Evolutionary conservation across 2,797 vertebrate species (phyloP).

Genomic region (Lutjanus campechanus): DNA sequence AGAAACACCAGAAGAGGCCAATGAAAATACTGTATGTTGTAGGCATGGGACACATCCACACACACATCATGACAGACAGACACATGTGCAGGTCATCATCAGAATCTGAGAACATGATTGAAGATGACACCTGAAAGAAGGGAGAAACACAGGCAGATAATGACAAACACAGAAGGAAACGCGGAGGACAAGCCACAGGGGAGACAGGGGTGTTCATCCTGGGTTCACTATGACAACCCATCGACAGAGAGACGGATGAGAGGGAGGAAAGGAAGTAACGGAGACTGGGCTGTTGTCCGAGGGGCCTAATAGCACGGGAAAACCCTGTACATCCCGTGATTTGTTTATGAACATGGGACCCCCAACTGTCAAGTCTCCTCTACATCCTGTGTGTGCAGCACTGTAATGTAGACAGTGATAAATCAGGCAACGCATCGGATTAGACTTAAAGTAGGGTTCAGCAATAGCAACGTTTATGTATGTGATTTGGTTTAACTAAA

Average conservation of each 20-base stretch:
- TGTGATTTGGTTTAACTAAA: neutral
- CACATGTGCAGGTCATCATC: constrained; percentile 43
- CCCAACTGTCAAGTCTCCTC: constrained; percentile 55
- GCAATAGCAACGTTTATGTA: neutral
- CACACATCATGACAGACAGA: constrained; percentile 25
- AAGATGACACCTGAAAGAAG: constrained; percentile 37
- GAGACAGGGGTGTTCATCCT: constrained; percentile 44
- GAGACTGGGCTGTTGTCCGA: constrained; percentile 54
- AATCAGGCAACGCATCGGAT: constrained; percentile 7
- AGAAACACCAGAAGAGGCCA: constrained; percentile 7
- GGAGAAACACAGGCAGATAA: constrained; percentile 42
- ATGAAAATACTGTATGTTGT: neutral
- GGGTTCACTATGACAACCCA: constrained; percentile 37
- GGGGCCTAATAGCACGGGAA: constrained; percentile 46
- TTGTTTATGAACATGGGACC: constrained; percentile 60
- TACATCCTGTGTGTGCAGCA: constrained; percentile 66
- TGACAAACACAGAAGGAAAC: constrained; percentile 58
- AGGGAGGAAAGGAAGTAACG: constrained; percentile 53
- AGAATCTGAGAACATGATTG: constrained; percentile 27
- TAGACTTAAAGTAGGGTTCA: constrained; percentile 12
- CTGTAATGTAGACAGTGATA: neutral
- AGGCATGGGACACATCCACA: neutral
- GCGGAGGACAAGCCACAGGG: constrained; percentile 28
- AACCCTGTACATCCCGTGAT: constrained; percentile 50
- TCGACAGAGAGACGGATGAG: constrained; percentile 33